A percentile compares a stretch with the other conserved stretches of the same genome.
Evolutionary conservation across 2,797 vertebrate species (phyloP).

Genomic region (Steatocranus sp.): DNA sequence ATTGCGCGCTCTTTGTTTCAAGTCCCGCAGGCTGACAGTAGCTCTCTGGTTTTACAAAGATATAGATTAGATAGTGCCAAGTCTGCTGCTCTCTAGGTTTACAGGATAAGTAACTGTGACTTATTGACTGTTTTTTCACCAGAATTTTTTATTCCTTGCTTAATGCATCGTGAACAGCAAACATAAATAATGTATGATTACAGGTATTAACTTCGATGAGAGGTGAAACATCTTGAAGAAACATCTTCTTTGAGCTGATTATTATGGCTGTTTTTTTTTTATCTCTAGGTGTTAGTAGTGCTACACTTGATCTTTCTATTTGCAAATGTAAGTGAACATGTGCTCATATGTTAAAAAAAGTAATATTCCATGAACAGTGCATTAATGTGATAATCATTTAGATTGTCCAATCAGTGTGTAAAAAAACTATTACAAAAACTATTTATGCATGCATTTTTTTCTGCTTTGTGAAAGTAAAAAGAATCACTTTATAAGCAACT

Average conservation of each 20-base stretch:
- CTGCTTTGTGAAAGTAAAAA: neutral
- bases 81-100: constrained; percentile 9
- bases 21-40: neutral
- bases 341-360: neutral
- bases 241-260: neutral
- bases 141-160: neutral
- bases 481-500: neutral
- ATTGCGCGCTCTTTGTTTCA: constrained; percentile 17
- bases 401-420: neutral
- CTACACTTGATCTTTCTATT: neutral
- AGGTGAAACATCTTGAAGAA: neutral
- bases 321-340: neutral
- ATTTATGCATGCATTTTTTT: neutral
- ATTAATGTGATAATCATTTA: accelerated
- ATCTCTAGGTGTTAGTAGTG: neutral
- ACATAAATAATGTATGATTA: neutral
- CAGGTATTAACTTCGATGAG: neutral
- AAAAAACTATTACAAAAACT: neutral
- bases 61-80: neutral
- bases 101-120: neutral
- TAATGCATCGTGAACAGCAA: neutral
- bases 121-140: neutral
- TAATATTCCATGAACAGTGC: neutral
- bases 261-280: neutral
- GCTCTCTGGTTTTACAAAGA: neutral